phyloP scores from a whole-genome alignment of 1,140 invertebrate species.

The Neotoxoptera formosana region DNA sequence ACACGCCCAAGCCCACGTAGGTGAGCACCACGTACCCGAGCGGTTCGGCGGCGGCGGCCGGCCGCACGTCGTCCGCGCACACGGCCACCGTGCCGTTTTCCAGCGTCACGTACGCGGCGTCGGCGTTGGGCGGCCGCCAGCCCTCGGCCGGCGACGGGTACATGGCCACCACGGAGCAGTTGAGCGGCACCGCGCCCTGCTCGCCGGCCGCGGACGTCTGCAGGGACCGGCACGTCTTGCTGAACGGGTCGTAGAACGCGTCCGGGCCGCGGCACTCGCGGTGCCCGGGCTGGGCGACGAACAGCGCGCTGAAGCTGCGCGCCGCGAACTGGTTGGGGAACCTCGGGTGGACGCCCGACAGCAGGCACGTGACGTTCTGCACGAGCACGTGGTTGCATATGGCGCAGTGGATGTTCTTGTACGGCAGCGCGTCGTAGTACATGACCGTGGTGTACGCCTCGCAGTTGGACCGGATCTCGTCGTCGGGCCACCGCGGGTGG shows the following conservation, averaged over 20 bases:
- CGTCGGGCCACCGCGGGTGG: constrained; percentile 63
- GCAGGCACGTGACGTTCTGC: constrained; percentile 64
- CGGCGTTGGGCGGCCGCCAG: neutral
- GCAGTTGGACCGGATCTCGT: constrained; percentile 62
- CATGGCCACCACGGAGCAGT: neutral
- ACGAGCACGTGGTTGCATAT: constrained; percentile 66
- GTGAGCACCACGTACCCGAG: constrained; percentile 65
- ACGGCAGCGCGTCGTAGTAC: constrained; percentile 63
- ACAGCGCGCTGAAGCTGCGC: constrained; percentile 1
- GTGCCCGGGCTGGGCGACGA: neutral
- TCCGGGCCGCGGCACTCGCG: constrained; percentile 47
- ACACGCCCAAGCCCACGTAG: constrained; percentile 65
- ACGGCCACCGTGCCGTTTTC: constrained; percentile 60
- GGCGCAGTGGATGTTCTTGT: constrained; percentile 70
- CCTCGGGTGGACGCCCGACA: constrained; percentile 58
- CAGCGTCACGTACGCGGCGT: constrained; percentile 59
- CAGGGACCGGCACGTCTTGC: constrained; percentile 64
- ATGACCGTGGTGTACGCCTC: constrained; percentile 65
- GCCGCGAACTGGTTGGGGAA: constrained; percentile 64
- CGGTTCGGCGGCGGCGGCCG: neutral
- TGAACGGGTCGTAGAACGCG: constrained; percentile 68
- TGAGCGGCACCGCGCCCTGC: neutral
- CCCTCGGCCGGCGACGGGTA: neutral
- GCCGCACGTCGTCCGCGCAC: constrained; percentile 24
- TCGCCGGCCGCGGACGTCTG: neutral